Evolutionary conservation across 2,797 vertebrate species (phyloP), one percentile per base, ranked within the genome.

Genomic region (Setipinna tenuifilis): DNA sequence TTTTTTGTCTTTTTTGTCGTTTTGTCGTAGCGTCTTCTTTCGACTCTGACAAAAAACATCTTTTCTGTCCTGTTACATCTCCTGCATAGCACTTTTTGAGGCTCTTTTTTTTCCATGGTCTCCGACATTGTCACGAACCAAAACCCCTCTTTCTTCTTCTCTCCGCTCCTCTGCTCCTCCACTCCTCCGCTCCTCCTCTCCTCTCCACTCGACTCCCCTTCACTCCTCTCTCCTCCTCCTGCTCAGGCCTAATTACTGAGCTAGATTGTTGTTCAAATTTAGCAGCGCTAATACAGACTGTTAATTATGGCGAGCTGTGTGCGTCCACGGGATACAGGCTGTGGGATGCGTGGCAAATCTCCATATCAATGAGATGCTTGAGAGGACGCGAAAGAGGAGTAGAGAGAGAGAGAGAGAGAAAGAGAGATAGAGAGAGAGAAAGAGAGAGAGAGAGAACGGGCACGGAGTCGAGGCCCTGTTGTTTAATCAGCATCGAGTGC

Each of bases 181-280:
- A 41, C 46, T 48, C 46, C 10, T 48, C 46, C 46, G 3, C 46
- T 48, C 46, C 10, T 88, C 85, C 23, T 68, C 62, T 68, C 25
- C 21, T 28, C 21, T 28, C 12, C 10, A 23, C 2, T 4, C 65
- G 14, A 6, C 68, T 75, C 65, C 12, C 14, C 16, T 71, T 23
- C 16, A 4, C 28, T 84, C 59, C 85, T 85, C 83, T 83, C 86
- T 91, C 31, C 44, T 75, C 87, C 80, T 61, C 10, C 68, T 85
- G 82, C 86, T 68, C 25, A 19, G 28, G 86, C 88, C 86, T 92
- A 89, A 89, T 91, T 91, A 87, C 83, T 44, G 87, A 90, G 90
- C 87, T 92, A 86, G 91, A 88, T 87, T 91, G 90, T 90, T 94
- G 90, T 93, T 92, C 91, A 93, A 90, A 93, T 93, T 92, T 93